Evolutionary conservation across 2,113 vertebrate genomes (phyloP).

Genomic region (Pionites leucogaster): DNA sequence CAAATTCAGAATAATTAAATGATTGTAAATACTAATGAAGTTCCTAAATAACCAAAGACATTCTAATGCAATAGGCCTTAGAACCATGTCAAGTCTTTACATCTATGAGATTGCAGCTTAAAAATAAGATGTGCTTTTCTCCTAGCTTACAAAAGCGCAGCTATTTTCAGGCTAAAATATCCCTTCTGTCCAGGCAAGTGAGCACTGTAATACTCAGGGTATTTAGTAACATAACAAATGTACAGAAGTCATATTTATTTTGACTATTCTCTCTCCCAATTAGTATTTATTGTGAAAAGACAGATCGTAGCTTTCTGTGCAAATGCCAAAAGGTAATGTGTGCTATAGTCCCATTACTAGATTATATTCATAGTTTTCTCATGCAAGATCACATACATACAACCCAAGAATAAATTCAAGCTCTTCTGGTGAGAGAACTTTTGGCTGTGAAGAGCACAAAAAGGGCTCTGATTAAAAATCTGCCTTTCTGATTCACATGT

Average conservation of each 20-base stretch:
- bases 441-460: not conserved
- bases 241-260: not conserved
- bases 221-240: not conserved
- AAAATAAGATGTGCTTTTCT: not conserved
- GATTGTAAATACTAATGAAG: slow-evolving; percentile 3
- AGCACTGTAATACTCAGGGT: not conserved
- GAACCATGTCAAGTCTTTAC: not conserved
- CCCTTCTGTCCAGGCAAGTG: not conserved
- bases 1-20: slow-evolving; percentile 30
- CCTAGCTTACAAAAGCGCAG: not conserved
- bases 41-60: not conserved
- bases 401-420: not conserved
- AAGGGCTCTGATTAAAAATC: not conserved
- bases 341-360: not conserved
- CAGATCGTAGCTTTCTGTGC: not conserved
- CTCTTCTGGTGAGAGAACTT: not conserved
- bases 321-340: not conserved
- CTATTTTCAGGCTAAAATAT: not conserved
- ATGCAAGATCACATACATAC: not conserved
- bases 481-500: not conserved
- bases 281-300: not conserved
- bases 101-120: not conserved
- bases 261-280: not conserved
- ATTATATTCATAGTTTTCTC: not conserved
- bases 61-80: not conserved